Evolutionary conservation across 2,113 vertebrate species (phyloP).

Genomic region (Panurus biarmicus): DNA sequence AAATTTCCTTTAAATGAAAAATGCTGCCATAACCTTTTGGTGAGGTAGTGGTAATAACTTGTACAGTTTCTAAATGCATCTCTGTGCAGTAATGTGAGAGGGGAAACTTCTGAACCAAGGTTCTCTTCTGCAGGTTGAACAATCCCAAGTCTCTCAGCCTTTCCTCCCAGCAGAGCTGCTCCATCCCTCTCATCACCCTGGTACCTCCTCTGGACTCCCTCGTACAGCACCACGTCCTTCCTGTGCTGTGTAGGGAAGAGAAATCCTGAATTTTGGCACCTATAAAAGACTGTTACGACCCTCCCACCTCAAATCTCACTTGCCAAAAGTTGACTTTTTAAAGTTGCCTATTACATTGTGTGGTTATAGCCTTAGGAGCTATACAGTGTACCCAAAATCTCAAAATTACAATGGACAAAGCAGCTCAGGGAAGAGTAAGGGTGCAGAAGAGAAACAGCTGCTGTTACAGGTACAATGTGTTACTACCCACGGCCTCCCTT

Average conservation of each 20-base stretch:
- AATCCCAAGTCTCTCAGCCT: neutral
- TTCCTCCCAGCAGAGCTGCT: neutral
- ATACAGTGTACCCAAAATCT: neutral
- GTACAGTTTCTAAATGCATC: neutral
- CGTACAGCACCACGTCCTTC: neutral
- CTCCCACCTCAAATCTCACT: neutral
- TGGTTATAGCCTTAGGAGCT: neutral
- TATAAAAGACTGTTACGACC: fast-evolving
- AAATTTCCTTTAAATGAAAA: neutral
- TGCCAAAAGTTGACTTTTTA: neutral
- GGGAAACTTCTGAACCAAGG: neutral
- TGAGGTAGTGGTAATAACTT: neutral
- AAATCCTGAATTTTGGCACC: neutral
- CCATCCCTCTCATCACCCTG: neutral
- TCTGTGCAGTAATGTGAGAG: neutral
- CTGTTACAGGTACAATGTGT: neutral
- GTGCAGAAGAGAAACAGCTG: neutral
- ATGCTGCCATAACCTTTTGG: neutral
- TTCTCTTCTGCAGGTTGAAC: neutral
- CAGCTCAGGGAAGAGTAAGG: neutral
- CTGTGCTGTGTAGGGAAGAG: neutral
- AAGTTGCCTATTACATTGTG: neutral
- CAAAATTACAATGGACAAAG: neutral
- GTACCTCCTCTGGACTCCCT: neutral
- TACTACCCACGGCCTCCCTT: neutral